phyloP scores from a whole-genome alignment of 2,888 invertebrate species.

The Vesta saturnalis region DNA sequence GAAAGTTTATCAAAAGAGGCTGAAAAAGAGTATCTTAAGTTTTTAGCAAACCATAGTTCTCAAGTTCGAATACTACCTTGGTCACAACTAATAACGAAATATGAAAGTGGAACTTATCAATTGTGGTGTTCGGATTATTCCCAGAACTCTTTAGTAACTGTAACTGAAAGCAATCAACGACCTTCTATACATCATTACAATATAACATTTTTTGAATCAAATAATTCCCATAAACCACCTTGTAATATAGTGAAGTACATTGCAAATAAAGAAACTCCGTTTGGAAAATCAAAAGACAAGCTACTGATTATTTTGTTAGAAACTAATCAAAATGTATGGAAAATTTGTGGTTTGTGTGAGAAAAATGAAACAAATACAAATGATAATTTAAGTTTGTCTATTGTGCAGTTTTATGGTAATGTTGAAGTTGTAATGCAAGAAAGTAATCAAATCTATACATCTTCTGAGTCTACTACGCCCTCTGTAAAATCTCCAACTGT shows the following conservation, averaged over 20 bases:
- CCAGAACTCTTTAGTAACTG: constrained; percentile 36
- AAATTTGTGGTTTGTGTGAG: constrained; percentile 56
- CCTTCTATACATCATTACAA: constrained; percentile 49
- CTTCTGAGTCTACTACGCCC: too few species aligned
- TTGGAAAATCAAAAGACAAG: constrained; percentile 43
- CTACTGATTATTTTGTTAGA: constrained; percentile 52
- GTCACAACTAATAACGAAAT: constrained; percentile 40
- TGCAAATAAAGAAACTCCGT: constrained; percentile 47
- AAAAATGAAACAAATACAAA: constrained; percentile 39
- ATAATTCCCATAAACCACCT: not conserved
- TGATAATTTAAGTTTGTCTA: constrained; percentile 1
- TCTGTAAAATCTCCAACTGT: too few species aligned
- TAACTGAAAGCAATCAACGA: constrained; percentile 34
- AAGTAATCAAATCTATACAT: not conserved
- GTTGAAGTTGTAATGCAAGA: not conserved
- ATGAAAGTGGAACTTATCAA: constrained; percentile 33
- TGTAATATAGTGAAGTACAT: constrained; percentile 55
- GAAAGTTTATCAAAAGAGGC: constrained; percentile 6
- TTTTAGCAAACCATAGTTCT: constrained; percentile 28
- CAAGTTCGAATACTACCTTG: constrained; percentile 46
- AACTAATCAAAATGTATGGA: constrained; percentile 41
- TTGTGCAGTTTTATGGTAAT: not conserved
- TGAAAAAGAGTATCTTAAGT: constrained; percentile 1
- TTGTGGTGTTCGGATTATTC: constrained; percentile 46
- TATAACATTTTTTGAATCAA: constrained; percentile 45